These are phyloP conservation scores for Hyperopisus bebe DNA, from an alignment of 2,113 vertebrate genomes.

Conservation along the genomic window DNA sequence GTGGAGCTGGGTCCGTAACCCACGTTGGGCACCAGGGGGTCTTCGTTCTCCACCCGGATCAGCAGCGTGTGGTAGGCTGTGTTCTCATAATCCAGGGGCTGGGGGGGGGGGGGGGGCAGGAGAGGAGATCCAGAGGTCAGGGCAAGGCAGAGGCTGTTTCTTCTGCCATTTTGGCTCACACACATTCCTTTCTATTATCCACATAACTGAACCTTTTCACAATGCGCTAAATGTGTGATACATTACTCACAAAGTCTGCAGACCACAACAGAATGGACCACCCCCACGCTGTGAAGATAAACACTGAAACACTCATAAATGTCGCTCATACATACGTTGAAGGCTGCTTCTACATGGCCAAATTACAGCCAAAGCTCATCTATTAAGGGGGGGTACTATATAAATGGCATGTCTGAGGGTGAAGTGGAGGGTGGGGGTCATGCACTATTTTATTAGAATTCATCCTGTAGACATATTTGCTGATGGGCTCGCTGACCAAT, in stretches of 20 bases:
- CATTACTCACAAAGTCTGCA: not conserved
- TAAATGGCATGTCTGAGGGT: not conserved
- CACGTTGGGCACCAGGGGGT: constrained; percentile 75
- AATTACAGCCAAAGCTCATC: not conserved
- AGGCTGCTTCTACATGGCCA: not conserved
- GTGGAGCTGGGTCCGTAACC: constrained; percentile 87
- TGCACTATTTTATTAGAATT: not conserved
- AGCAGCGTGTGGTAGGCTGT: constrained; percentile 75
- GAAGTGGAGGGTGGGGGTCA: not conserved
- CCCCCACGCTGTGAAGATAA: not conserved
- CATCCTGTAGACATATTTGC: not conserved
- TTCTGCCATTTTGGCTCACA: not conserved
- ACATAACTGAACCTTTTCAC: not conserved
- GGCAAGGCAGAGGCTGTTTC: not conserved
- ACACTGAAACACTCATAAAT: not conserved
- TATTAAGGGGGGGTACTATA: not conserved
- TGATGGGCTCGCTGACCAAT: not conserved
- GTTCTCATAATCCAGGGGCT: constrained; percentile 90
- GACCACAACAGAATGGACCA: not conserved
- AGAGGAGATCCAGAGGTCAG: not conserved
- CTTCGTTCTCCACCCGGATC: constrained; percentile 94
- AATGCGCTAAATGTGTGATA: not conserved
- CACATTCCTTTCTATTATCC: not conserved
- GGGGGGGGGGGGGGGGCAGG: constrained; percentile 17
- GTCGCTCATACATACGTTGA: not conserved